Base-by-base conservation (phyloP, 23 tunicate species). In the Halocynthia aurantium region DNA sequence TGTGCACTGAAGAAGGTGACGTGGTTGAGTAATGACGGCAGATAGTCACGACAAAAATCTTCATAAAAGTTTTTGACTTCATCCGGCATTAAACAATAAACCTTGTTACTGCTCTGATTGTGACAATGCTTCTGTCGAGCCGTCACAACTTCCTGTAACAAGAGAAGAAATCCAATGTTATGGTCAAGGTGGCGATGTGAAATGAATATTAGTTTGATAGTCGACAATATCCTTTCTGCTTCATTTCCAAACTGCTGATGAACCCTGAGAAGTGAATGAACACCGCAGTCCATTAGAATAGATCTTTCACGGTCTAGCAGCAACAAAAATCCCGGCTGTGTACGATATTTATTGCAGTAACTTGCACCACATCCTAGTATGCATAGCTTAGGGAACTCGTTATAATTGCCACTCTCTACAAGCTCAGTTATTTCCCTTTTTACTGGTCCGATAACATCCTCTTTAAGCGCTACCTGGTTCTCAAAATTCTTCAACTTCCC, bases 121-220 rank as follows among this genome's bases (percentile, higher is more conserved):
- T 31, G 1, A 31, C 44, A 31, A 52, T 62, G 52, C 52, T 15
- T 71, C 8, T 22, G 31, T 11, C 40, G 6, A 10, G 51, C 75
- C 6, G 5, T 2, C 6, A 80, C 40, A 15, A 90, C 49, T 22
- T 75, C 22, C 6, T 71, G 50, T 7, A 90, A 6, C 76, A 90
- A 69, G 31, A 74, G 13, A 6, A 67, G 21, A 52, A 84, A 62
- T 6, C 96, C 96, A 8, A 53, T 18, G 49, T 62, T 74, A 67
- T 90, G 96, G 67, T 90, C 96, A 55, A 53, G 2, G 67, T 90
- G 96, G 52, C 70, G 68, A 65, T 90, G 96, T 0, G 96, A 65
- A n/a, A 90, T 12, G 10, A 81, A 57, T 6, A 90, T 61, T 6
- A 81, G 71, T 65, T 80, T 80, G 51, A 90, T 75, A 2, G 96